phyloP scores from a whole-genome alignment of 2,888 invertebrate genomes.

The Lordiphosa andalusiaca region DNA sequence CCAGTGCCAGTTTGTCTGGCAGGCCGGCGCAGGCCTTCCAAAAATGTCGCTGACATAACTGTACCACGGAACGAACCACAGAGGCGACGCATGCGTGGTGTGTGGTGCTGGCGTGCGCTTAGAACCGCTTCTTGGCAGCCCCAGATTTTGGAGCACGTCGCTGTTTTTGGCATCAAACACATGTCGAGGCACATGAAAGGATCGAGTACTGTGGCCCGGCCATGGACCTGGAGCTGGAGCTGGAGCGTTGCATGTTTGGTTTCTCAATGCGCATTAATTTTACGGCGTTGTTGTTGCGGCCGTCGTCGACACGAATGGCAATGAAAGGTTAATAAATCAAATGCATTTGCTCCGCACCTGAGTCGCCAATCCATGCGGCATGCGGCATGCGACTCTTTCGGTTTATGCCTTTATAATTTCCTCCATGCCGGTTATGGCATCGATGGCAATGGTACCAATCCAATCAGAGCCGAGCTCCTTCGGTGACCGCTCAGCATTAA shows the following conservation, averaged over 20 bases:
- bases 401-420: conserved; percentile 72
- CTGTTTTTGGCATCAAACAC: conserved; percentile 73
- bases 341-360: conserved; percentile 71
- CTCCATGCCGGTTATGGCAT: conserved; percentile 66
- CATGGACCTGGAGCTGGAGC: conserved; percentile 21
- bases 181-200: conserved; percentile 74
- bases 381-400: conserved; percentile 34
- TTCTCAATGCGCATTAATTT: conserved; percentile 75
- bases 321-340: conserved; percentile 75
- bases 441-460: conserved; percentile 9
- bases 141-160: conserved; percentile 70
- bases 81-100: conserved; percentile 52
- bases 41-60: conserved; percentile 74
- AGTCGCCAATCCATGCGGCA: conserved; percentile 25
- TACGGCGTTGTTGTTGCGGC: conserved; percentile 54
- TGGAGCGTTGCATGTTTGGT: conserved; percentile 68
- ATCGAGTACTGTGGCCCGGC: conserved; percentile 31
- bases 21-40: conserved; percentile 57
- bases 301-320: conserved; percentile 74
- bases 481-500: conserved; percentile 57
- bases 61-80: conserved; percentile 41
- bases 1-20: conserved; percentile 68
- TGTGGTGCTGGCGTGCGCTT: conserved; percentile 26
- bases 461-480: conserved; percentile 63
- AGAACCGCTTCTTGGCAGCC: conserved; percentile 44